Percentiles rank a stretch among this genome's conserved stretches.
Conservation (phyloP, 2,888 invertebrate species). For the Dinocampus coccinellae region DNA sequence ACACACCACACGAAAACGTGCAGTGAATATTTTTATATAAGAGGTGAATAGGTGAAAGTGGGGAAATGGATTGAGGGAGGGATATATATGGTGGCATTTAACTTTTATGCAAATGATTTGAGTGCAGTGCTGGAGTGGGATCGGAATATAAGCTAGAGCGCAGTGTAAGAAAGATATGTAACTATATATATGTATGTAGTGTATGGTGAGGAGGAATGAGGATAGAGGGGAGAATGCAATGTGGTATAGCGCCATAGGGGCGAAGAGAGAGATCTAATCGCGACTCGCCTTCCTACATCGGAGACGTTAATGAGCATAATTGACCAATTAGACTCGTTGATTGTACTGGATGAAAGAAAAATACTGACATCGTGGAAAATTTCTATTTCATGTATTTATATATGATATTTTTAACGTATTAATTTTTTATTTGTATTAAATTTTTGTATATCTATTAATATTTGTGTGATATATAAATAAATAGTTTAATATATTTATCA, state of each 20-base stretch:
- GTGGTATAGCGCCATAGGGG: slow-evolving; percentile 43
- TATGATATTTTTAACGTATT: slow-evolving; percentile 1
- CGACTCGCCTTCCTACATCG: slow-evolving; percentile 61
- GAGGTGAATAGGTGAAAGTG: slow-evolving; percentile 23
- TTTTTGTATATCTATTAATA: no score
- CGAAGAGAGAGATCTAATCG: slow-evolving; percentile 62
- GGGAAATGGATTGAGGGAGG: not conserved
- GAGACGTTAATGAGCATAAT: slow-evolving; percentile 69
- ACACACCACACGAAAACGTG: slow-evolving; percentile 18
- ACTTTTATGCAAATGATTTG: slow-evolving; percentile 26
- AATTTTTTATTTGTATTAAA: no score
- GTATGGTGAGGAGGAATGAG: slow-evolving; percentile 30
- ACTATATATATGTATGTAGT: slow-evolving; percentile 8
- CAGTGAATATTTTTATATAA: slow-evolving; percentile 24
- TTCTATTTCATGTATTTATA: slow-evolving; percentile 48
- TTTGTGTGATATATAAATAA: no score
- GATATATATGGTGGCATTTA: slow-evolving; percentile 23
- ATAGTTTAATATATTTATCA: no score
- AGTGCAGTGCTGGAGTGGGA: slow-evolving; percentile 22
- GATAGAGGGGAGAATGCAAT: slow-evolving; percentile 37
- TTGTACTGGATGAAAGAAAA: slow-evolving; percentile 56
- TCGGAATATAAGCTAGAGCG: not conserved
- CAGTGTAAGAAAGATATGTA: slow-evolving; percentile 18
- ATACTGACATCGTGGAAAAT: slow-evolving; percentile 50
- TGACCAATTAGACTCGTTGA: slow-evolving; percentile 68